These are phyloP conservation scores for Chaunax sp. DNA, from an alignment of 2,797 vertebrate species.

Conservation along the genomic window DNA sequence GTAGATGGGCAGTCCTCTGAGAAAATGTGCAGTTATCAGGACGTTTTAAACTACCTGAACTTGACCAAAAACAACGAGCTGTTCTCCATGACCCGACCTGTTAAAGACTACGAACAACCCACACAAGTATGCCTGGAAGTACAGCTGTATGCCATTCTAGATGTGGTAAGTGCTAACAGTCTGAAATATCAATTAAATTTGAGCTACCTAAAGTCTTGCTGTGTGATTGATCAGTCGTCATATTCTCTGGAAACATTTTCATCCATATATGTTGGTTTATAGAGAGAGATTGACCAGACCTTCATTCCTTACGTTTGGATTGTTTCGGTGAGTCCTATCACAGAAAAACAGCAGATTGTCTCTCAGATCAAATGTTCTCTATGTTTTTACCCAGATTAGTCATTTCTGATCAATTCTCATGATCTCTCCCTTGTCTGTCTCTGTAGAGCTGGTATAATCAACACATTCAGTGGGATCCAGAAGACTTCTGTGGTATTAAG, in stretches of 20 bases:
- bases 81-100: conserved; percentile 50
- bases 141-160: conserved; percentile 51
- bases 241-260: background rate
- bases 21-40: conserved; percentile 50
- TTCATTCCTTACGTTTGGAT: conserved; percentile 8
- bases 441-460: background rate
- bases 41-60: conserved; percentile 63
- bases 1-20: conserved; percentile 5
- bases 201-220: background rate
- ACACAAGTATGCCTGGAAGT: conserved; percentile 34
- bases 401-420: background rate
- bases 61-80: conserved; percentile 54
- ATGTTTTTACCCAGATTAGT: too few species aligned
- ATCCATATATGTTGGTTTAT: background rate
- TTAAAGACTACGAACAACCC: conserved; percentile 46
- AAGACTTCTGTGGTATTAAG: background rate
- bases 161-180: conserved; percentile 44
- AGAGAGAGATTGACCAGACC: conserved; percentile 17
- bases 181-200: background rate
- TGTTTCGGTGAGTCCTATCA: background rate
- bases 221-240: background rate
- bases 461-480: conserved; percentile 2
- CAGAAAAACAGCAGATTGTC: background rate
- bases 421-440: background rate
- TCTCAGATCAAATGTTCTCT: background rate